Conservation (phyloP, 2,797 vertebrate genomes). For the Ceyx erithaca region DNA sequence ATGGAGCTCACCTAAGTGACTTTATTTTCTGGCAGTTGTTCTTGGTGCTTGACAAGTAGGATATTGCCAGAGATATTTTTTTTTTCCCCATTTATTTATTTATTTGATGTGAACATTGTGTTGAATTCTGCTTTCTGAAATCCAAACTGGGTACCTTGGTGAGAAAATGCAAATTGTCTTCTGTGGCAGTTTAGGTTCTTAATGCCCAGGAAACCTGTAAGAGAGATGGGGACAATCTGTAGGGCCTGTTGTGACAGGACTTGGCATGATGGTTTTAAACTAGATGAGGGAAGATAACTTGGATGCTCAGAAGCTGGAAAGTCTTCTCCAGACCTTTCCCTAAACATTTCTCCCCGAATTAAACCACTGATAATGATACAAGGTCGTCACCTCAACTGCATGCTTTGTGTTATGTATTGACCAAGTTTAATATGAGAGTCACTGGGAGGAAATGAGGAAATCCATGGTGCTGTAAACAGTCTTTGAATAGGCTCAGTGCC, state of each 20-base stretch:
- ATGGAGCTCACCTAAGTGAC: not conserved
- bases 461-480: not conserved
- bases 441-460: not conserved
- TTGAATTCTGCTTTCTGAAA: not conserved
- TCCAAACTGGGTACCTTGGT: not conserved
- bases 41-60: not conserved
- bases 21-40: not conserved
- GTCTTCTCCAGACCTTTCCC: not conserved
- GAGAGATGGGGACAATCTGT: too few species aligned
- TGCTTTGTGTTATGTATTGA: not conserved
- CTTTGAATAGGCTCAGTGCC: not conserved
- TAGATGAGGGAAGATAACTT: not conserved
- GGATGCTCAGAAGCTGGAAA: not conserved
- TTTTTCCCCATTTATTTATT: not conserved
- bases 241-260: too few species aligned
- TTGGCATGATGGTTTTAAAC: too few species aligned
- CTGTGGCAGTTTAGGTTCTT: not conserved
- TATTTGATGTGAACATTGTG: not conserved
- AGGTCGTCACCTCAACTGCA: accelerated
- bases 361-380: not conserved
- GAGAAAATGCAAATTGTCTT: not conserved
- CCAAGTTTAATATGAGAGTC: not conserved
- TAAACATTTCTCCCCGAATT: too few species aligned
- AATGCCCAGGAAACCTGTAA: not conserved
- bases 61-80: not conserved